Evolutionary conservation across 2,113 vertebrate genomes (phyloP).

Genomic region (Thamnophis sirtalis): DNA sequence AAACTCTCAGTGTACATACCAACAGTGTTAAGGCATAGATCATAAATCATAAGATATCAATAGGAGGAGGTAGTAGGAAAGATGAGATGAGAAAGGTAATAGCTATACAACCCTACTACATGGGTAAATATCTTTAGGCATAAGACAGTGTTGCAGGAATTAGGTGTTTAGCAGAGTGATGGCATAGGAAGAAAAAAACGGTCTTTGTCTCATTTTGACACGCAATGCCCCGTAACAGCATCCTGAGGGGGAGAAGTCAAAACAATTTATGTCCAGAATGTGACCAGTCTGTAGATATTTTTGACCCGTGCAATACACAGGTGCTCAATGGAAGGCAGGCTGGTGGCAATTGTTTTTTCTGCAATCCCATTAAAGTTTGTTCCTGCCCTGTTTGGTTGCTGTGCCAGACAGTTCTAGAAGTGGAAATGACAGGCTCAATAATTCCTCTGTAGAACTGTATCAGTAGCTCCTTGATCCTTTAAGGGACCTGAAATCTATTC

Average conservation of each 20-base stretch:
- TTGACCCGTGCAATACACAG: no score
- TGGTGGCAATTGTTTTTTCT: background rate
- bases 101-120: background rate
- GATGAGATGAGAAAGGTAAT: background rate
- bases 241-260: background rate
- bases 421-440: background rate
- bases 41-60: background rate
- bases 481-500: background rate
- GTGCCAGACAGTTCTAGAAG: background rate
- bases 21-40: no score
- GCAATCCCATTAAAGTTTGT: background rate
- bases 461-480: background rate
- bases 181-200: no score
- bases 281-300: background rate
- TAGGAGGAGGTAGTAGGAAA: background rate
- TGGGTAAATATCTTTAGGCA: background rate
- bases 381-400: background rate
- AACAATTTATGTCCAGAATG: background rate
- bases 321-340: background rate
- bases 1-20: no score
- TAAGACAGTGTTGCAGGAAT: background rate
- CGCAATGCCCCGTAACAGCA: no score
- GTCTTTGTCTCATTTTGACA: no score
- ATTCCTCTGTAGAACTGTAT: background rate
- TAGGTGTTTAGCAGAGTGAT: background rate